Percentiles rank a stretch among this genome's conserved stretches.
phyloP scores from a whole-genome alignment of 2,888 invertebrate genomes.

The Pheosia tremula region DNA sequence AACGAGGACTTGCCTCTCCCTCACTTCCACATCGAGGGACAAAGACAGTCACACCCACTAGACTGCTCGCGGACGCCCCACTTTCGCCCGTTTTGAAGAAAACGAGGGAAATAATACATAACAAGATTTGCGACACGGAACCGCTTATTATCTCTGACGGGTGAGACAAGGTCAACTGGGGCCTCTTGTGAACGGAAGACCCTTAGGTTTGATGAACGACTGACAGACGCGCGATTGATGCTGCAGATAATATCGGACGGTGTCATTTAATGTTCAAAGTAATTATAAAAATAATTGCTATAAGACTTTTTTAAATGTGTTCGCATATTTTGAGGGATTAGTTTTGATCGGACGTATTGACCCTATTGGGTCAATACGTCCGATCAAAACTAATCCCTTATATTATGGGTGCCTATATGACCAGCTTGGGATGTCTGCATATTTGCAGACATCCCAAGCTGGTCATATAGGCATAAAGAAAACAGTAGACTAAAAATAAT shows the following conservation, averaged over 20 bases:
- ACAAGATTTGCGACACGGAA: constrained; percentile 35
- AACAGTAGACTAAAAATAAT: too few species aligned
- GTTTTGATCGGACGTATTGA: neutral
- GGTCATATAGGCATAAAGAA: too few species aligned
- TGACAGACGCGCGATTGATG: constrained; percentile 36
- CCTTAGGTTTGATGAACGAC: constrained; percentile 41
- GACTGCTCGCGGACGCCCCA: constrained; percentile 32
- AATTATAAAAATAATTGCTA: constrained; percentile 24
- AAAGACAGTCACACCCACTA: constrained; percentile 18
- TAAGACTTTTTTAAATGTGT: neutral
- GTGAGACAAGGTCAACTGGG: constrained; percentile 38
- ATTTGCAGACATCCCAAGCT: too few species aligned
- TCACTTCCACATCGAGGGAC: constrained; percentile 23
- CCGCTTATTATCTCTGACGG: constrained; percentile 33
- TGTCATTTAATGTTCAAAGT: constrained; percentile 23
- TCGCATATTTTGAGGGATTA: neutral
- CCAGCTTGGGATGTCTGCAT: too few species aligned
- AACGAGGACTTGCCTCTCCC: constrained; percentile 23
- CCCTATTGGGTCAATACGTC: too few species aligned
- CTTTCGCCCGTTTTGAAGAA: constrained; percentile 49
- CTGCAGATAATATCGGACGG: constrained; percentile 19
- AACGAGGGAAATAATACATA: constrained; percentile 39
- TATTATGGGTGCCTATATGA: too few species aligned
- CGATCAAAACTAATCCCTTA: too few species aligned
- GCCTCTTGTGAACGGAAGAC: constrained; percentile 30